Evolutionary conservation across 2,888 invertebrate genomes (phyloP).

Genomic region (Harpalus rubripes): DNA sequence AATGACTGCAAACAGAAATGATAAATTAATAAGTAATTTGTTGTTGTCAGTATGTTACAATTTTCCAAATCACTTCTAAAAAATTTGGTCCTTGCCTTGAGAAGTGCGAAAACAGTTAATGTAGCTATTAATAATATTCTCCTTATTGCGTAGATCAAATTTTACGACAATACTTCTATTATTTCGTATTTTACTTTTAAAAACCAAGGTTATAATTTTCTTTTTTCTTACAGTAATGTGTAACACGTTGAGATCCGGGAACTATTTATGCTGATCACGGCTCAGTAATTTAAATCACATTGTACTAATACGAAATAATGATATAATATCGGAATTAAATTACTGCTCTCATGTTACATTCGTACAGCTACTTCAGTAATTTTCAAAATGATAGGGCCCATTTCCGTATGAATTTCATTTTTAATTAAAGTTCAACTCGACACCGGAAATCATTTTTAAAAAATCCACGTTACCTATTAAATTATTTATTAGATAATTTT

Average conservation of each 20-base stretch:
- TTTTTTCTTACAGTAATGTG: conserved; percentile 31
- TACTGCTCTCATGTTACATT: not conserved
- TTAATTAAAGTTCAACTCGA: not conserved
- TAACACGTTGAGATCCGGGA: conserved; percentile 52
- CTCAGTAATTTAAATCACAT: conserved; percentile 26
- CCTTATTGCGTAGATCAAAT: conserved; percentile 37
- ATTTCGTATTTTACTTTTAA: conserved; percentile 47
- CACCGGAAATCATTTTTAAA: not conserved
- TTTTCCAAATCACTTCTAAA: not conserved
- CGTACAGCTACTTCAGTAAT: conserved; percentile 6
- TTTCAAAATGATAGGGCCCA: conserved; percentile 17
- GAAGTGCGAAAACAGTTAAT: conserved; percentile 2
- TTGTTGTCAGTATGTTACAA: not conserved
- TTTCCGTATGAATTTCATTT: conserved; percentile 14
- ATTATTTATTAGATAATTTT: no score
- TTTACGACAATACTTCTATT: conserved; percentile 47
- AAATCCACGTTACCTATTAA: not conserved
- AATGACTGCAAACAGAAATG: not conserved
- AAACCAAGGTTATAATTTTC: conserved; percentile 57
- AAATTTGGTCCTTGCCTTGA: not conserved
- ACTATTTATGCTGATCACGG: conserved; percentile 48
- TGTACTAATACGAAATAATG: conserved; percentile 45
- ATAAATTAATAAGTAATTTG: not conserved
- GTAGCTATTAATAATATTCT: conserved; percentile 41
- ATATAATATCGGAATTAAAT: conserved; percentile 33